Conservation (phyloP, 2,888 invertebrate genomes). For the Sclerodermus sp. region DNA sequence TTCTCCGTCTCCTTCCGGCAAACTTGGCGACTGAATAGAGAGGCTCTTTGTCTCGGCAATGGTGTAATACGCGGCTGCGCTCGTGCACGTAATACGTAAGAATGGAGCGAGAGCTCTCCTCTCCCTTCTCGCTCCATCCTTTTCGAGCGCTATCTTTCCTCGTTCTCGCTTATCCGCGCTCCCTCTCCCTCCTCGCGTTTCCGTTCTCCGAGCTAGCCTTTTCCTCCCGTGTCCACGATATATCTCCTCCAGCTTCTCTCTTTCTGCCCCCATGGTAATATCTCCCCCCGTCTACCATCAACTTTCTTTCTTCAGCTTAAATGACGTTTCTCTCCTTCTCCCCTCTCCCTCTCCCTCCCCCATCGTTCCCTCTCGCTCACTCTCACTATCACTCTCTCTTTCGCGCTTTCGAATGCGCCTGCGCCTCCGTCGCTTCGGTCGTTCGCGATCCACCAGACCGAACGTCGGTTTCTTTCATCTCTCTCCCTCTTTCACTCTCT, state of each 20-base stretch:
- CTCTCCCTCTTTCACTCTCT: not conserved
- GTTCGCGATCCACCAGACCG: conserved; percentile 18
- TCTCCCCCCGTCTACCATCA: not conserved
- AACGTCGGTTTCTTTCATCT: conserved; percentile 11
- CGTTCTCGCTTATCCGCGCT: not conserved
- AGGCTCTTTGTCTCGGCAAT: conserved; percentile 32
- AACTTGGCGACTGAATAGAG: conserved; percentile 17
- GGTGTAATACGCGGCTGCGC: conserved; percentile 35
- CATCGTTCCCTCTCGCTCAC: not conserved
- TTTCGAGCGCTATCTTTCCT: not conserved
- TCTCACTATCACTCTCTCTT: not conserved
- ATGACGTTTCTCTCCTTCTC: not conserved
- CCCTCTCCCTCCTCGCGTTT: conserved; percentile 7
- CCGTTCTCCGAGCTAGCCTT: conserved; percentile 16
- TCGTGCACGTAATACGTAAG: conserved; percentile 33
- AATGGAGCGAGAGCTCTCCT: conserved; percentile 23
- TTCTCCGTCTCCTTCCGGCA: conserved; percentile 9
- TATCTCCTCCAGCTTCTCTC: conserved; percentile 5
- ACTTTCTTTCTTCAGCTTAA: no score
- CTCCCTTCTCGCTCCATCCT: not conserved
- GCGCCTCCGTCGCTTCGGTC: conserved; percentile 14
- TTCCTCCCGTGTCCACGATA: conserved; percentile 13
- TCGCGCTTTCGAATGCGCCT: conserved; percentile 12
- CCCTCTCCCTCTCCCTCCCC: conserved; percentile 8
- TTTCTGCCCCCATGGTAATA: not conserved